Percentiles rank a stretch among this genome's conserved stretches.
Conservation (phyloP, 1,140 invertebrate genomes). For the Aradophagus sp. region DNA sequence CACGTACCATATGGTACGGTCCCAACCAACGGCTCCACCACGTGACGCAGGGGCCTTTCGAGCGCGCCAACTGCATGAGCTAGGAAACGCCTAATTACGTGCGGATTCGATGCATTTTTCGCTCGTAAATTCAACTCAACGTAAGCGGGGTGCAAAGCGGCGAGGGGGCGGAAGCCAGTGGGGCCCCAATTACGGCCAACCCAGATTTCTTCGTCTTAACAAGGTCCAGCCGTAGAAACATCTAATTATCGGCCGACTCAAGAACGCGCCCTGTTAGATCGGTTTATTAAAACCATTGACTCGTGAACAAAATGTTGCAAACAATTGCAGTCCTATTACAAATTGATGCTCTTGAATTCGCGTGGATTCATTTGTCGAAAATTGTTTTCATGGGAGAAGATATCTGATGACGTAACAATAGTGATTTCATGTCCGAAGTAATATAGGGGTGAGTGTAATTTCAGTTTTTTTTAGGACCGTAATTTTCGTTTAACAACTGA, state of each 20-base stretch:
- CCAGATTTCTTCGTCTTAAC: slow-evolving; percentile 42
- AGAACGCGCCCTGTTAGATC: slow-evolving; percentile 15
- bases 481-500: slow-evolving; percentile 38
- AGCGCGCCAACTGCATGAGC: slow-evolving; percentile 37
- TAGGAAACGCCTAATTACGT: slow-evolving; percentile 48
- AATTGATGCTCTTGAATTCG: too few species aligned
- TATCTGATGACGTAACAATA: slow-evolving; percentile 21
- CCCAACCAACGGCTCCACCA: slow-evolving; percentile 60
- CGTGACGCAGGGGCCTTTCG: slow-evolving; percentile 47
- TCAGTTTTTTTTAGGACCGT: slow-evolving; percentile 24
- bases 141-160: slow-evolving; percentile 11
- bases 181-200: slow-evolving; percentile 24
- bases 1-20: slow-evolving; percentile 63
- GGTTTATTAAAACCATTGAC: slow-evolving; percentile 35
- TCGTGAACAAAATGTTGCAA: not conserved
- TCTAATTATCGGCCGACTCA: slow-evolving; percentile 40
- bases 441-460: slow-evolving; percentile 14
- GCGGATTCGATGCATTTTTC: slow-evolving; percentile 41
- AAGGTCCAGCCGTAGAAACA: too few species aligned
- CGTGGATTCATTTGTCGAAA: too few species aligned
- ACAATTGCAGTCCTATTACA: too few species aligned
- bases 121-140: slow-evolving; percentile 41
- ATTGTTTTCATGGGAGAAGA: slow-evolving; percentile 6
- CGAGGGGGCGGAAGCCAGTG: not conserved
- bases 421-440: slow-evolving; percentile 31